A percentile compares a stretch with the other conserved stretches of the same genome.
Conservation (phyloP, 1,140 invertebrate genomes). For the Cydia splendana region DNA sequence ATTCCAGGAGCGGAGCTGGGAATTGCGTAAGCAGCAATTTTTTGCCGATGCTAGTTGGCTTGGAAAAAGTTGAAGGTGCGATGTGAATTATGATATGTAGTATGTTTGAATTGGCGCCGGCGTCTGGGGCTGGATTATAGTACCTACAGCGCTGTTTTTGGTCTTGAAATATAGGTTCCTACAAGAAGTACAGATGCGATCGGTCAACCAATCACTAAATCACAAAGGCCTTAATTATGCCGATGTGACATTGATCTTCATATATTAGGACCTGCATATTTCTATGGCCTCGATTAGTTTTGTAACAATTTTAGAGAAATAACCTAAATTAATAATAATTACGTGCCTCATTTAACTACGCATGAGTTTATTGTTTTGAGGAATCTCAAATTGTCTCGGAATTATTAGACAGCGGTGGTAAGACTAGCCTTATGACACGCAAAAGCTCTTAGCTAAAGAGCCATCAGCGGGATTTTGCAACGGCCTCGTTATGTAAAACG, state of each 20-base stretch:
- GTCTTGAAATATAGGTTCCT: too few species aligned
- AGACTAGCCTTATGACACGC: background rate
- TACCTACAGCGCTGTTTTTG: too few species aligned
- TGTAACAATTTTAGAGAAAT: background rate
- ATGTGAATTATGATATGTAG: conserved; percentile 28
- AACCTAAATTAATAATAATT: background rate
- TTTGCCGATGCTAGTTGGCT: conserved; percentile 26
- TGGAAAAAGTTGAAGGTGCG: conserved; percentile 26
- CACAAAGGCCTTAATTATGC: too few species aligned
- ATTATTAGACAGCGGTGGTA: background rate
- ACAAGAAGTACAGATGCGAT: too few species aligned
- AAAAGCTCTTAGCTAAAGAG: conserved; percentile 24
- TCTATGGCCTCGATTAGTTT: background rate
- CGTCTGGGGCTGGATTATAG: background rate
- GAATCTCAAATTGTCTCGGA: background rate
- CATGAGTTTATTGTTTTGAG: background rate
- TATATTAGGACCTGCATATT: background rate
- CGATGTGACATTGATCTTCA: too few species aligned
- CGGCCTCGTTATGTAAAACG: conserved; percentile 24
- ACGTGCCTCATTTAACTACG: background rate
- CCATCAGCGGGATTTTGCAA: conserved; percentile 29
- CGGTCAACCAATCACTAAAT: too few species aligned
- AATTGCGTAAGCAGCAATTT: conserved; percentile 27
- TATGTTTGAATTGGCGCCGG: background rate
- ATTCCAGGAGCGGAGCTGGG: conserved; percentile 14